Conservation (phyloP, 2,888 invertebrate genomes). For the Drosophila testacea region DNA sequence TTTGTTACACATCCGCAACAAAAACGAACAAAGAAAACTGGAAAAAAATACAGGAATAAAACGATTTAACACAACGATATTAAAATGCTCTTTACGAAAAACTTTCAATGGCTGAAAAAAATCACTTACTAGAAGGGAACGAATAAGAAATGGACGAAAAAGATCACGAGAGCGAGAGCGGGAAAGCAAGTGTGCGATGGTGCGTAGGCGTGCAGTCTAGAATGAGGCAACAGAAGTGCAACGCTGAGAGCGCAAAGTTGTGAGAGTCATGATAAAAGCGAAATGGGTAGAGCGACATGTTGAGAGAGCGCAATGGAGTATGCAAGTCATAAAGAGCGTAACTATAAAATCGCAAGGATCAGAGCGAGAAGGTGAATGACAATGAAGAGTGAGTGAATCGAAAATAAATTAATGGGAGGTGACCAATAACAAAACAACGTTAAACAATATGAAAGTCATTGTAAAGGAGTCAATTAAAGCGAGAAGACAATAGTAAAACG, state of each 20-base stretch:
- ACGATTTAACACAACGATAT: slow-evolving; percentile 6
- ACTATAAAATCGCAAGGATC: neutral
- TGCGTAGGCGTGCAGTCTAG: neutral
- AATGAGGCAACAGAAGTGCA: neutral
- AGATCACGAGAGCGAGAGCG: neutral
- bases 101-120: neutral
- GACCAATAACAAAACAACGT: neutral
- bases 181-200: neutral
- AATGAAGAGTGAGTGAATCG: neutral
- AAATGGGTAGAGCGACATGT: neutral
- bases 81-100: slow-evolving; percentile 29
- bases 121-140: neutral
- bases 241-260: neutral
- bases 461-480: slow-evolving; percentile 1
- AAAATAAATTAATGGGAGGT: neutral
- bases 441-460: neutral
- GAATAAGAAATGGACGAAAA: neutral
- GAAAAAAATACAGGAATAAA: slow-evolving; percentile 3
- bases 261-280: neutral
- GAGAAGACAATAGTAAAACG: neutral
- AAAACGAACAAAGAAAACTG: neutral
- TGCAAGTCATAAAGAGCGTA: neutral
- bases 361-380: neutral
- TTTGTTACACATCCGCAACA: slow-evolving; percentile 48
- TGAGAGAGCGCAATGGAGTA: neutral